Conservation (phyloP, 2,797 vertebrate species). For the Myotis planiceps region DNA sequence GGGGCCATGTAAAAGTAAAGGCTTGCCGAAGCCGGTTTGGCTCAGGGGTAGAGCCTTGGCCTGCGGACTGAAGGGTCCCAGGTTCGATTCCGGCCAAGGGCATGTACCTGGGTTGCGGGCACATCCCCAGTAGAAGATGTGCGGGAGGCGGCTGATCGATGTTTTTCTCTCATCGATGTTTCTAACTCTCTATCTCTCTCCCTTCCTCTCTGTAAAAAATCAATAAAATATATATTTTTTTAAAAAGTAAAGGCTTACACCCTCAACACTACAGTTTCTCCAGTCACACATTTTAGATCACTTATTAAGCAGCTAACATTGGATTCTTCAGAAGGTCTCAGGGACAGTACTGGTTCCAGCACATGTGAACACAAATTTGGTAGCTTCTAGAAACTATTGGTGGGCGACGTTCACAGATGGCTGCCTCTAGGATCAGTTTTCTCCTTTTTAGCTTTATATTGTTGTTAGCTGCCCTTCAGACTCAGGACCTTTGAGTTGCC, state of each 20-base stretch:
- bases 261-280: neutral
- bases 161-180: no score
- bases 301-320: neutral
- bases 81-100: no score
- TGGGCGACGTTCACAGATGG: neutral
- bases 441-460: neutral
- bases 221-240: no score
- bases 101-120: no score
- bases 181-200: no score
- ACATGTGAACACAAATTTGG: neutral
- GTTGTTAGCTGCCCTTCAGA: neutral
- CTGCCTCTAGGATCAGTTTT: neutral
- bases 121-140: no score
- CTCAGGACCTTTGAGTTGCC: neutral
- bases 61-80: no score
- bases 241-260: neutral
- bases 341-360: neutral
- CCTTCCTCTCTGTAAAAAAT: no score
- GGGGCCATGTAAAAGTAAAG: neutral
- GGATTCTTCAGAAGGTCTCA: neutral
- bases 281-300: neutral
- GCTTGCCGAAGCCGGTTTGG: no score
- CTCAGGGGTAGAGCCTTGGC: no score
- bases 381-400: neutral
- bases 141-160: no score